These are phyloP conservation scores for Elymnias hypermnestra DNA, from an alignment of 1,140 invertebrate genomes.

Conservation along the genomic window DNA sequence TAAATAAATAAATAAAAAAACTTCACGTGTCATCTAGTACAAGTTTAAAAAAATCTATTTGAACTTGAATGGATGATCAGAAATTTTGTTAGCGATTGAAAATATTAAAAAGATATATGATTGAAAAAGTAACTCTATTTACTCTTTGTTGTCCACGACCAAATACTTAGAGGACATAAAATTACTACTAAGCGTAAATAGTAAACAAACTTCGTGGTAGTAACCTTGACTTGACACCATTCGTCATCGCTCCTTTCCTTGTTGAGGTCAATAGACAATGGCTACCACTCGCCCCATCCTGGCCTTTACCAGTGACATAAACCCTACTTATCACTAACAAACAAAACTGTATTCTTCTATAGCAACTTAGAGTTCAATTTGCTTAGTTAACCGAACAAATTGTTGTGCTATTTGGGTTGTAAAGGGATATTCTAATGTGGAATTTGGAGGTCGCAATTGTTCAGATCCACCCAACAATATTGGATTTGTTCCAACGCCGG, in stretches of 20 bases:
- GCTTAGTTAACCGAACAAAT: background rate
- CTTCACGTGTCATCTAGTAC: too few species aligned
- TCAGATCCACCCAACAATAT: constrained; percentile 53
- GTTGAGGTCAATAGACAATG: constrained; percentile 59
- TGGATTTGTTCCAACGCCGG: constrained; percentile 63
- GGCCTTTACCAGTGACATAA: constrained; percentile 40
- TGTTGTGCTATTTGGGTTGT: constrained; percentile 17
- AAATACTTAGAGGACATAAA: constrained; percentile 10
- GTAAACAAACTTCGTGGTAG: constrained; percentile 22
- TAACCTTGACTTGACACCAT: constrained; percentile 54
- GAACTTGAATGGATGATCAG: too few species aligned
- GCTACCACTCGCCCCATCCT: constrained; percentile 49
- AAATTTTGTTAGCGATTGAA: too few species aligned
- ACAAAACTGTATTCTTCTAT: constrained; percentile 7
- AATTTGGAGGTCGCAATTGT: constrained; percentile 64
- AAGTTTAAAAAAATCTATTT: too few species aligned
- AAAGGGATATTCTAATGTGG: constrained; percentile 55
- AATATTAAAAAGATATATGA: too few species aligned
- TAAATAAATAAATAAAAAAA: too few species aligned
- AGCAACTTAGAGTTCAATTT: constrained; percentile 9
- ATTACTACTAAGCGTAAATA: constrained; percentile 17
- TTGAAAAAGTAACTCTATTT: too few species aligned
- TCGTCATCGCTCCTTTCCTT: constrained; percentile 58
- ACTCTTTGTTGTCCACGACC: constrained; percentile 9
- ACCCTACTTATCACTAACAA: constrained; percentile 17